Base-by-base conservation (phyloP, 2,113 vertebrate genomes). In the Tangachromis dhanisi region DNA sequence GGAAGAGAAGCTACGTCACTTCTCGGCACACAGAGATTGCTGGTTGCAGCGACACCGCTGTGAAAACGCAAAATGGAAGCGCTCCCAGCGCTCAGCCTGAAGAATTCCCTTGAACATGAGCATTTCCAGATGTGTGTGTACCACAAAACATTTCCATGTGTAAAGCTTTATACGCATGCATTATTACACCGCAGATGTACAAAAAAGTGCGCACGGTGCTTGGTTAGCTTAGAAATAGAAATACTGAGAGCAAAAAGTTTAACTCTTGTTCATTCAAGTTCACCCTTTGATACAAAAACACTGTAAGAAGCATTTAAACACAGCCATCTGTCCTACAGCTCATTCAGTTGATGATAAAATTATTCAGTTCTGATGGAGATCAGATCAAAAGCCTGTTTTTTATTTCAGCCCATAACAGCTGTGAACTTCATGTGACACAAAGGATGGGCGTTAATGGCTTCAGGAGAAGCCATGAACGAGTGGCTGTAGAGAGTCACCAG, bases 71-170 rank as follows among this genome's bases (percentile, higher is more conserved):
- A 45, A 97, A 97, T 66, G 96, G 97, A 87, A 95, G 83, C 35
- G 95, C 96, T 7, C 92, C 96, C 7, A 95, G 90, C 29, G 92
- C 96, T 33, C 95, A 97, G 2, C 92, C 90, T 24, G 97, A 97
- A 40, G 97, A 97, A 59, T 98, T 97, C 76, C 97, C 97, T 54
- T 99, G 94, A 97, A 88, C 33, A 68, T 68, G 24, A 14, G 33
- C 26, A 42, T 33, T 76, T 21, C 57, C 49, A 42, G 17, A 78
- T 38, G 7, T 68, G 63, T 59, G 38, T 38, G 80, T 8, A 49
- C 40, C 7, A 38, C 40, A 76, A 42, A 29, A 59, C 63, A 82
- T 19, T 47, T 76, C 59, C 83, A 78, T 81, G 81, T 51, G 24
- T 8, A 84, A 8, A 83, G 33, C 54, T 83, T 40, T 61, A 81